Evolutionary conservation across 2,888 invertebrate species (phyloP), one percentile per base, ranked within the genome.

Genomic region (Clostera curtula): DNA sequence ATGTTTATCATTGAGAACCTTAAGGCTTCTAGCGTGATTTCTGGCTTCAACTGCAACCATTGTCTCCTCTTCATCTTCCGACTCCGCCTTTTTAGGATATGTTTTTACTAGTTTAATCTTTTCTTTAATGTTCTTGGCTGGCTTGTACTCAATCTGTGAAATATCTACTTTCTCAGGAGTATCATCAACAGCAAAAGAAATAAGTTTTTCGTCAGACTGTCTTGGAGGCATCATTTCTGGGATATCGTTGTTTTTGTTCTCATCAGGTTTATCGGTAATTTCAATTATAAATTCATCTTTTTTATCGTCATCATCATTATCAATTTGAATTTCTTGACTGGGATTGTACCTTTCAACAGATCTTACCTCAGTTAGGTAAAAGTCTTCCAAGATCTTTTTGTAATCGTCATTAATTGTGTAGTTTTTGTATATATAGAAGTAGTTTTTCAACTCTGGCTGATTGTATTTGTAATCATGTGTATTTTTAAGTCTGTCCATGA

Each of bases 351-450:
- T 69, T 40, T 86, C 85, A 6, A 86, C 85, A 7, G 84, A 87
- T 43, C 86, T 85, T 0, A 90, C 88, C 17, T 89, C 88, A 23
- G 89, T 89, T 20, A 85, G 64, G 40, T 89, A 90, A 47, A 85
- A 85, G 24, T 87, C 83, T 56, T 79, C 75, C 2, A 90, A 55
- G 23, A 87, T 64, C 40, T 86, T 74, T 42, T 86, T 87, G 52
- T 86, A 89, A 12, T 86, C 85, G 19, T 88, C 85, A 33, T 86
- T 84, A 2, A 87, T 86, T 0, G 87, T 86, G 49, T 87, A 86
- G 46, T 89, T 89, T 48, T 87, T 87, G 58, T 89, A 90, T 4
- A 90, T 85, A 45, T 90, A 90, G 49, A 90, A 86, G 77, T 86
- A 90, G 46, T 88, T 89, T 53, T 88, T 88, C 39, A 90, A 71